A percentile compares a stretch with the other conserved stretches of the same genome.
Evolutionary conservation across 2,113 vertebrate genomes (phyloP).

Genomic region (Formicarius rufipectus): DNA sequence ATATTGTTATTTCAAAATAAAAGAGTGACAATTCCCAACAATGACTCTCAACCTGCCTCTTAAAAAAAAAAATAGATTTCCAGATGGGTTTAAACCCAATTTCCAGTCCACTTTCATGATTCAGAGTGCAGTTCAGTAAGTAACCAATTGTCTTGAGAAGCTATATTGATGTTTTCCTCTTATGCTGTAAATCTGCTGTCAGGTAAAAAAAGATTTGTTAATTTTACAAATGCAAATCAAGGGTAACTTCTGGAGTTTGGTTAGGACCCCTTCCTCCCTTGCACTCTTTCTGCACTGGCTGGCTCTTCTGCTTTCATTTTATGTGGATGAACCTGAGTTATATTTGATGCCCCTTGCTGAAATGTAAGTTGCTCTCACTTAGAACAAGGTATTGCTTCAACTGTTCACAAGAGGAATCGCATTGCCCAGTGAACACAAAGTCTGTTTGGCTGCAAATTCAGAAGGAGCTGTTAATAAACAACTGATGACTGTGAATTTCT

Average conservation of each 20-base stretch:
- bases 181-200: background rate
- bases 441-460: background rate
- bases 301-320: background rate
- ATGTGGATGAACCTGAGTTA: background rate
- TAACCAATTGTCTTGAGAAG: background rate
- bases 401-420: background rate
- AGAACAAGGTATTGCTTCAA: background rate
- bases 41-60: background rate
- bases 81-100: background rate
- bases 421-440: background rate
- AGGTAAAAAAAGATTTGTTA: background rate
- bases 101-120: background rate
- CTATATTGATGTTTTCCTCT: background rate
- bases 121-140: background rate
- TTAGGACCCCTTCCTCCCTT: background rate
- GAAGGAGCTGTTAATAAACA: background rate
- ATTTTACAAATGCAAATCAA: background rate
- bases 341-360: background rate
- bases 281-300: background rate
- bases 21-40: background rate
- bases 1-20: background rate
- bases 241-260: background rate
- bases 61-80: background rate
- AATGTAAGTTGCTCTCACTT: background rate
- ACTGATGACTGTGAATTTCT: background rate